These are phyloP conservation scores for Tethea ocularis DNA, from an alignment of 2,888 invertebrate genomes.

Conservation along the genomic window DNA sequence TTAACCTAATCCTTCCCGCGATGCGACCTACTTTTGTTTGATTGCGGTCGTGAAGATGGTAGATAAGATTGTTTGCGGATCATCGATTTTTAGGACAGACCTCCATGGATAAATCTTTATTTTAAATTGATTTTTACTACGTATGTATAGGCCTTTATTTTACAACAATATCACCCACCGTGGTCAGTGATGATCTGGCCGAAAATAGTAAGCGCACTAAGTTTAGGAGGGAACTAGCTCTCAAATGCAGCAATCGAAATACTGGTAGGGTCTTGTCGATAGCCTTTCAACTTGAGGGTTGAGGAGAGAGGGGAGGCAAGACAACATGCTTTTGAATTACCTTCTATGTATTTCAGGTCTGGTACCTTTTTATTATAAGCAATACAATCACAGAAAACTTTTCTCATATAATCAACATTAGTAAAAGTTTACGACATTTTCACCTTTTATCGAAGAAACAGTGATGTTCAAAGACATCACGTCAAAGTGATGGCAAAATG, in stretches of 20 bases:
- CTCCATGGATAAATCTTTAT: not conserved
- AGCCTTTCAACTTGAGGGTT: too few relatives aligned
- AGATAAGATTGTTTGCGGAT: conserved; percentile 48
- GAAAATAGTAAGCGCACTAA: too few relatives aligned
- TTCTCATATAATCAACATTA: not conserved
- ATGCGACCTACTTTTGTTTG: conserved; percentile 50
- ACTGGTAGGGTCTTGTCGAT: too few relatives aligned
- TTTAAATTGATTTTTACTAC: not conserved
- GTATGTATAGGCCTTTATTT: too few relatives aligned
- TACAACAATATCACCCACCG: too few relatives aligned
- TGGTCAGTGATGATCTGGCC: too few relatives aligned
- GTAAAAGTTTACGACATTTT: not conserved
- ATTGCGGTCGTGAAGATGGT: conserved; percentile 56
- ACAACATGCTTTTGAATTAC: not conserved
- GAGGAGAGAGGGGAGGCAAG: too few relatives aligned
- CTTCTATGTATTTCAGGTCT: not conserved
- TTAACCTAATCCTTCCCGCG: conserved; percentile 56
- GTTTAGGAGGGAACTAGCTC: too few relatives aligned
- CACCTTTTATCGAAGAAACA: conserved; percentile 14
- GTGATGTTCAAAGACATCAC: conserved; percentile 16
- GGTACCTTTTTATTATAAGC: too few relatives aligned
- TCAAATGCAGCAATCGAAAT: too few relatives aligned
- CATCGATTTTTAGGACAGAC: conserved; percentile 26
- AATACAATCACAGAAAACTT: not conserved
- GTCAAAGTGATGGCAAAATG: conserved; percentile 31